Evolutionary conservation across 2,113 vertebrate genomes (phyloP), one percentile per base, ranked within the genome.

Genomic region (Oreochromis niloticus): DNA sequence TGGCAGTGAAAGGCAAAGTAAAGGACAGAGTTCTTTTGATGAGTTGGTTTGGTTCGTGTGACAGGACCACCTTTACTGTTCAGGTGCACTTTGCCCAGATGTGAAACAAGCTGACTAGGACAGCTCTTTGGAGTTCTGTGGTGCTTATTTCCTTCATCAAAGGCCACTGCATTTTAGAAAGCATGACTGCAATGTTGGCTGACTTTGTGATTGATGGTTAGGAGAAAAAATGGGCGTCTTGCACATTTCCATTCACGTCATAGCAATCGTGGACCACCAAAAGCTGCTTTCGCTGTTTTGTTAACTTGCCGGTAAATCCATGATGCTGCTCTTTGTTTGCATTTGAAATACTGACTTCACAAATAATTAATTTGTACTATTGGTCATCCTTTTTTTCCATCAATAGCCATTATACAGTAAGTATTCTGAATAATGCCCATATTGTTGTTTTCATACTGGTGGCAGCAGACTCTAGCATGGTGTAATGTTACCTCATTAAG

Each of bases 31-130:
- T 27, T 75, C 81, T 85, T 95, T 92, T 93, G 86, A 91, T 93
- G 85, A 81, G 52, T 54, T 79, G 73, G 79, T 88, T 68, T 78
- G 22, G 36, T 41, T 83, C 32, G n/a, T 43, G n/a, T 83, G 82
- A 87, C 48, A 66, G n/a, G 71, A 48, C 19, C 81, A 66, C 88
- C 82, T 88, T 87, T 82, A 82, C 88, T 92, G 81, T 92, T 84
- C 80, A 68, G 81, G 82, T 89, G 57, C 66, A 86, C 87, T 85
- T 85, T 79, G 82, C 34, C 85, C 88, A 59, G 36, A 85, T 54
- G 34, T 91, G 73, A 93, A 94, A 88, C 13, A 34, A 34, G 92
- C 90, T 91, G 94, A 90, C 85, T 91, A 57, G 83, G 85, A 61
- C 63, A 6, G 48, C 80, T 90, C 57, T 89, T 81, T 84, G 80